phyloP scores from a whole-genome alignment of 2,113 vertebrate genomes.

The Malurus melanocephalus region DNA sequence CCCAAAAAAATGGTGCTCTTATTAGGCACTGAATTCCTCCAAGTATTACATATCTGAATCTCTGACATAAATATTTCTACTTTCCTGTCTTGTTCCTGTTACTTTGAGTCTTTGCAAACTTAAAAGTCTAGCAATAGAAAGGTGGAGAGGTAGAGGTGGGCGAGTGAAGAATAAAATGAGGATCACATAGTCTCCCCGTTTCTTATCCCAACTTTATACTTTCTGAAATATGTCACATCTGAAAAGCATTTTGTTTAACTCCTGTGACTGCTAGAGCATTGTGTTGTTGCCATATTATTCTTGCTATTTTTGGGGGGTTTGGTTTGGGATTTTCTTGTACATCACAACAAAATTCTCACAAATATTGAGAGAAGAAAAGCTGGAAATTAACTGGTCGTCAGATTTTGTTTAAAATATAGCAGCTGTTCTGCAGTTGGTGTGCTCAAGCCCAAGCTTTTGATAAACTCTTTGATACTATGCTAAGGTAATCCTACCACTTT shows the following conservation, averaged over 20 bases:
- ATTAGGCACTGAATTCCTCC: constrained; percentile 17
- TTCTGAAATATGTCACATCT: constrained; percentile 13
- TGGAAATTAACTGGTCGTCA: constrained; percentile 61
- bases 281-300: constrained; percentile 9
- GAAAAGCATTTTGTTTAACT: constrained; percentile 40
- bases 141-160: background rate
- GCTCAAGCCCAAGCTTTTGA: constrained; percentile 28
- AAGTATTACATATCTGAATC: constrained; percentile 34
- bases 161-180: background rate
- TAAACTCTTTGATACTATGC: constrained; percentile 61
- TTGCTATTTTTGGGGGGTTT: background rate
- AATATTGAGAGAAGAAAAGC: constrained; percentile 60
- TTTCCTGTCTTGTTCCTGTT: background rate
- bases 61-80: constrained; percentile 34
- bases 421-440: constrained; percentile 57
- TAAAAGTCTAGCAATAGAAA: background rate
- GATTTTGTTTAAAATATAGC: constrained; percentile 59
- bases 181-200: background rate
- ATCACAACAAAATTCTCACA: constrained; percentile 58
- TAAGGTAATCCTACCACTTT: constrained; percentile 47
- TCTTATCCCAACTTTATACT: constrained; percentile 41
- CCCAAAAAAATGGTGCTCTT: background rate
- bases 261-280: constrained; percentile 28
- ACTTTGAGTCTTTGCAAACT: background rate
- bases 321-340: background rate